A percentile compares a stretch with the other conserved stretches of the same genome.
Evolutionary conservation across 2,113 vertebrate species (phyloP).

Genomic region (Tupaia chinensis): DNA sequence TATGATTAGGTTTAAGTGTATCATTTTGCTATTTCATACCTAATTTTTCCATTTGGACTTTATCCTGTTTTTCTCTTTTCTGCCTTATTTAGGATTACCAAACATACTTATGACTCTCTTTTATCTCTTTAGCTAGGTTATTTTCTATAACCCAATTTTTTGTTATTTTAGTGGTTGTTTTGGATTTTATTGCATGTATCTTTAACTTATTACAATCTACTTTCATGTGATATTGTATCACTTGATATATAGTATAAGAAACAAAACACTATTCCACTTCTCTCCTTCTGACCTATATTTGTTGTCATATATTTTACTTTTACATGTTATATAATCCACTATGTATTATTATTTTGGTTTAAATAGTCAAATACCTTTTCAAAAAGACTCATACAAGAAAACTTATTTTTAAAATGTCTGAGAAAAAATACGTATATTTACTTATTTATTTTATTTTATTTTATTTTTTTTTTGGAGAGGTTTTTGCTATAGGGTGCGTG

Average conservation of each 20-base stretch:
- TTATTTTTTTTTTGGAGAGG: too few relatives aligned
- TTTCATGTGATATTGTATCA: neutral
- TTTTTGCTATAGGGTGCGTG: too few relatives aligned
- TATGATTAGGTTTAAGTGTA: neutral
- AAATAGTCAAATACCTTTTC: neutral
- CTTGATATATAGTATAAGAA: neutral
- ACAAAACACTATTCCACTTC: neutral
- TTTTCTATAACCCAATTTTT: neutral
- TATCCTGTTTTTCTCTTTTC: neutral
- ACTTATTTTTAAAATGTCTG: neutral
- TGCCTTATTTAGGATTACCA: neutral
- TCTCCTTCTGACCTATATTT: neutral
- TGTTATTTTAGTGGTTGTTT: neutral
- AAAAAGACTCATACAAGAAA: neutral
- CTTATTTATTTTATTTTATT: neutral
- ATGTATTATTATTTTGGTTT: neutral
- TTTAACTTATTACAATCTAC: neutral
- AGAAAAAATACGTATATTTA: neutral
- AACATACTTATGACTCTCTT: neutral
- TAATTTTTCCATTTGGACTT: neutral
- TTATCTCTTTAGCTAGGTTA: neutral
- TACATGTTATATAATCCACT: neutral
- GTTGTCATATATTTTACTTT: neutral
- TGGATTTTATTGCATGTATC: neutral
- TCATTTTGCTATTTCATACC: neutral